Evolutionary conservation across 2,888 invertebrate species (phyloP).

Genomic region (Agriopis aurantiaria): DNA sequence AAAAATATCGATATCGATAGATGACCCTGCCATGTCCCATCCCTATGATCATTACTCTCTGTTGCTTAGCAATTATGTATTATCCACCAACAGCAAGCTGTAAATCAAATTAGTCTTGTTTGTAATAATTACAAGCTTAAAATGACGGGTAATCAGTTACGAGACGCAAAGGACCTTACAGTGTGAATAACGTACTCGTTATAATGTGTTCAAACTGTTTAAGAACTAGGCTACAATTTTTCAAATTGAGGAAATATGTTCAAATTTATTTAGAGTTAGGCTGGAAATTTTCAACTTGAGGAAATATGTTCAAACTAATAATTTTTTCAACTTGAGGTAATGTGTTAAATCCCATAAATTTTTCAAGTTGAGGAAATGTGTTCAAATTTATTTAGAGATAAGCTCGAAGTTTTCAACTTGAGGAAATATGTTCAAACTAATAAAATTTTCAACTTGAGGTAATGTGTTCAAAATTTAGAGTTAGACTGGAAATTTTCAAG

Average conservation of each 20-base stretch:
- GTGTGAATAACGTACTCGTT: neutral
- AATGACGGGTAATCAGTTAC: conserved; percentile 22
- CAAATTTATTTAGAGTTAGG: neutral
- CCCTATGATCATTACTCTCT: conserved; percentile 35
- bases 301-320: neutral
- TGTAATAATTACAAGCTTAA: conserved; percentile 27
- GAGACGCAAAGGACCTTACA: neutral
- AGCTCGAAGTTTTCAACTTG: neutral
- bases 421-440: neutral
- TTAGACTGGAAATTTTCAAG: too few species aligned
- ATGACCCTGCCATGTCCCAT: conserved; percentile 23
- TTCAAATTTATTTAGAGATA: neutral
- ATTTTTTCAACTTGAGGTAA: neutral
- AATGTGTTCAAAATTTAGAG: neutral
- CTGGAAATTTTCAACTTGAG: neutral
- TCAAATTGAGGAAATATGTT: neutral
- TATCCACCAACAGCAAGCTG: conserved; percentile 27
- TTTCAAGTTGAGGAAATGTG: neutral
- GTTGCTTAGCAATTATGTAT: conserved; percentile 44
- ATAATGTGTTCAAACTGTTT: neutral
- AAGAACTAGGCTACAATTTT: too few species aligned
- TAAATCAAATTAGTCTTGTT: conserved; percentile 37
- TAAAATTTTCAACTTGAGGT: neutral
- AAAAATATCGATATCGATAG: conserved; percentile 4
- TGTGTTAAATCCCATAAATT: too few species aligned